A percentile compares a stretch with the other conserved stretches of the same genome.
These are phyloP conservation scores for Ailurus styani DNA, from an alignment of 2,113 vertebrate species.

Conservation along the genomic window DNA sequence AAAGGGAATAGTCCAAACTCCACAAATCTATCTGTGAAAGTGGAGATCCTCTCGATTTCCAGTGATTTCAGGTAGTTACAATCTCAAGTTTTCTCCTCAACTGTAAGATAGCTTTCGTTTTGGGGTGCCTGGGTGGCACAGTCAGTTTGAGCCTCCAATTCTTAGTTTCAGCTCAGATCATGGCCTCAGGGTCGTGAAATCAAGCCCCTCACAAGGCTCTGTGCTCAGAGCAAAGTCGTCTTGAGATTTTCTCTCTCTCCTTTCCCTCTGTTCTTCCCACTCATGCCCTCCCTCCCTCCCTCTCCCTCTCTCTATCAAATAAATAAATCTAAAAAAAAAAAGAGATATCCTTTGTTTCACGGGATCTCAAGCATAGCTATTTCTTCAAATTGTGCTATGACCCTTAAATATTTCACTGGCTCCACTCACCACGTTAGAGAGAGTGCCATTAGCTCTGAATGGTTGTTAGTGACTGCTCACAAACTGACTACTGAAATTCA, in stretches of 20 bases:
- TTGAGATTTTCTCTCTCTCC: not conserved
- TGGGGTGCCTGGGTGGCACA: not conserved
- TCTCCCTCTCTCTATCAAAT: not conserved
- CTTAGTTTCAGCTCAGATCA: not conserved
- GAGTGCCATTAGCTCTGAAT: not conserved
- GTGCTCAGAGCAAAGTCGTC: not conserved
- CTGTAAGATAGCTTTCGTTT: not conserved
- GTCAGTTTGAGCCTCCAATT: not conserved
- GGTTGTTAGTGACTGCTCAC: not conserved
- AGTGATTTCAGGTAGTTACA: not conserved
- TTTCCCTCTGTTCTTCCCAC: not conserved
- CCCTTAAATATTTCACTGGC: not conserved
- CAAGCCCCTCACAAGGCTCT: not conserved
- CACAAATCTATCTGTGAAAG: not conserved
- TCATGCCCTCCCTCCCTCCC: not conserved
- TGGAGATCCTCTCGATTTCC: not conserved
- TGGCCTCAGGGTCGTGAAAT: not conserved
- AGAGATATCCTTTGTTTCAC: not conserved
- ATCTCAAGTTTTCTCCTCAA: not conserved
- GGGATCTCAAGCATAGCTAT: not conserved
- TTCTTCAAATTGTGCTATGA: not conserved
- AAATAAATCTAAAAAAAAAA: not conserved
- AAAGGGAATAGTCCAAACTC: not conserved
- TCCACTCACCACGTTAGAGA: not conserved
- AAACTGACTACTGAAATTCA: not conserved